Evolutionary conservation across 1,140 invertebrate species (phyloP).

Genomic region (Cheumatopsyche charites): DNA sequence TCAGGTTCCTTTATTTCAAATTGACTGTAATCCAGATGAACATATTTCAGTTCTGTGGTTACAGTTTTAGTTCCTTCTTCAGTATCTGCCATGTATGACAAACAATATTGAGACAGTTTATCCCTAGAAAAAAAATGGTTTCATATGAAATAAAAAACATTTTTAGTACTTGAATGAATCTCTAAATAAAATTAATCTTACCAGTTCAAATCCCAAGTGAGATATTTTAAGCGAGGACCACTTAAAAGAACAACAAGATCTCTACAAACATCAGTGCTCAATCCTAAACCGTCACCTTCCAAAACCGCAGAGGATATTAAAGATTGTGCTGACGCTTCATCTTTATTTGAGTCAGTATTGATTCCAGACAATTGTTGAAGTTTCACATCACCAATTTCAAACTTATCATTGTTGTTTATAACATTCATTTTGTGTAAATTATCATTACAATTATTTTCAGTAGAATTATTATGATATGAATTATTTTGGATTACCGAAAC

Average conservation of each 20-base stretch:
- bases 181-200: constrained; percentile 41
- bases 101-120: constrained; percentile 55
- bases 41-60: constrained; percentile 58
- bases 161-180: too few species aligned
- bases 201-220: constrained; percentile 66
- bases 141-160: not conserved
- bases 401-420: too few species aligned
- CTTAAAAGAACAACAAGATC: constrained; percentile 66
- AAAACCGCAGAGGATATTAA: constrained; percentile 55
- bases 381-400: too few species aligned
- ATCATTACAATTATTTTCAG: too few species aligned
- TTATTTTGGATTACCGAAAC: too few species aligned
- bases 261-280: constrained; percentile 58
- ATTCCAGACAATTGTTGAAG: too few species aligned
- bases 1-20: constrained; percentile 55
- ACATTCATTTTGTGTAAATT: too few species aligned
- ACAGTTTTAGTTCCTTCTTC: constrained; percentile 55
- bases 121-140: constrained; percentile 51
- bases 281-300: constrained; percentile 56
- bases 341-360: not conserved
- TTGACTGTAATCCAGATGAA: constrained; percentile 55
- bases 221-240: constrained; percentile 62
- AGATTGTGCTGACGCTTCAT: constrained; percentile 24
- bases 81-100: constrained; percentile 56
- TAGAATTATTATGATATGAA: too few species aligned